Evolutionary conservation across 1,140 invertebrate species (phyloP).

Genomic region (Ips typographus): DNA sequence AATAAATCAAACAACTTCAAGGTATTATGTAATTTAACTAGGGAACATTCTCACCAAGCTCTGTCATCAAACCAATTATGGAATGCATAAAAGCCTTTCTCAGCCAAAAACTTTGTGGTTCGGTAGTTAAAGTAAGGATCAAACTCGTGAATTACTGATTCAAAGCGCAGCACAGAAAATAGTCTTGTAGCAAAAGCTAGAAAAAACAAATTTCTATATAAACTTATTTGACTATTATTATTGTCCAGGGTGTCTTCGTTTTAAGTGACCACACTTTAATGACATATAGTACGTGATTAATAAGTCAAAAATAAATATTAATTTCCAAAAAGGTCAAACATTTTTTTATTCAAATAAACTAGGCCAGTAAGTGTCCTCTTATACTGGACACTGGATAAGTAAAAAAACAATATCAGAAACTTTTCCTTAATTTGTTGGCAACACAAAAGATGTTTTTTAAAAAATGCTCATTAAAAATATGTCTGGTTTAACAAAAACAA

Average conservation of each 20-base stretch:
- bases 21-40: not conserved
- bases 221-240: not conserved
- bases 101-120: conserved; percentile 90
- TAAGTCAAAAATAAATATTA: too few relatives aligned
- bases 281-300: too few relatives aligned
- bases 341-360: too few relatives aligned
- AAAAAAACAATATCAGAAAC: too few relatives aligned
- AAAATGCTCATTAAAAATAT: too few relatives aligned
- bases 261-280: too few relatives aligned
- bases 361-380: too few relatives aligned
- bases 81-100: conserved; percentile 97
- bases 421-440: too few relatives aligned
- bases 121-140: conserved; percentile 99
- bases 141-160: conserved; percentile 98
- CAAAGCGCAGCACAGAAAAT: conserved; percentile 95
- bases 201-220: conserved; percentile 37
- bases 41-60: conserved; percentile 75
- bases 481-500: too few relatives aligned
- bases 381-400: too few relatives aligned
- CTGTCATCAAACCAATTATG: conserved; percentile 99
- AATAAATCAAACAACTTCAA: conserved; percentile 7
- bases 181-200: conserved; percentile 94
- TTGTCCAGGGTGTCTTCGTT: not conserved
- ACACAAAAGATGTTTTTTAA: too few relatives aligned
- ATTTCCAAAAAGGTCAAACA: too few relatives aligned